Evolutionary conservation across 2,888 invertebrate species (phyloP).

Genomic region (Spilarctia lutea): DNA sequence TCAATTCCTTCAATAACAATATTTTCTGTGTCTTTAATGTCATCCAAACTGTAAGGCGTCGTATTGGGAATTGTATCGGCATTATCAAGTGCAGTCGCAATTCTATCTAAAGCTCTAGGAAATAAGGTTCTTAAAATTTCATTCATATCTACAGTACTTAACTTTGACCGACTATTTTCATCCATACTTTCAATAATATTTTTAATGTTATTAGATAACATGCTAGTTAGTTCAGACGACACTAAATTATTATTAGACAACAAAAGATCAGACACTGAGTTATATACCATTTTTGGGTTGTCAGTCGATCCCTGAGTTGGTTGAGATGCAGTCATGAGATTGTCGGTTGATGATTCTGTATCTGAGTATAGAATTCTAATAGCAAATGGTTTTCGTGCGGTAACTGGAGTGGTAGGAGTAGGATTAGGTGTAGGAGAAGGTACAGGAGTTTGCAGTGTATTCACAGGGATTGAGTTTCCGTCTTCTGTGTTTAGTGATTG

Average conservation of each 20-base stretch:
- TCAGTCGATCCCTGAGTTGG: constrained; percentile 77
- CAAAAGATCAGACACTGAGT: constrained; percentile 82
- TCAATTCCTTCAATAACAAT: constrained; percentile 62
- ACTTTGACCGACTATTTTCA: constrained; percentile 77
- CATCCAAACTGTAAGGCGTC: constrained; percentile 83
- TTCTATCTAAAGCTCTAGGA: constrained; percentile 79
- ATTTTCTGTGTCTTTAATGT: constrained; percentile 80
- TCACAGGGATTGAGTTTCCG: constrained; percentile 66
- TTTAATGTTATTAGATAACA: constrained; percentile 82
- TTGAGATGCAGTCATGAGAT: constrained; percentile 73
- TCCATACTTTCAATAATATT: constrained; percentile 81
- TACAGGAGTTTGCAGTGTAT: constrained; percentile 64
- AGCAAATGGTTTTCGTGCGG: constrained; percentile 83
- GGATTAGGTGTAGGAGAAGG: constrained; percentile 67
- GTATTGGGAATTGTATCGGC: constrained; percentile 73
- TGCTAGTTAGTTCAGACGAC: constrained; percentile 85
- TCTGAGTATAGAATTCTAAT: constrained; percentile 82
- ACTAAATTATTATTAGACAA: constrained; percentile 81
- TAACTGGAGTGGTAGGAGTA: constrained; percentile 74
- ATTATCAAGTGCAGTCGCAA: constrained; percentile 68
- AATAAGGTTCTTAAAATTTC: constrained; percentile 83
- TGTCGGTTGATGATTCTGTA: constrained; percentile 78
- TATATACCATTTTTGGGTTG: constrained; percentile 82
- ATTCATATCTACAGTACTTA: constrained; percentile 82
- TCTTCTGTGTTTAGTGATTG: constrained; percentile 73